Percentiles rank a stretch among this genome's conserved stretches.
Conservation (phyloP, 2,797 vertebrate species). For the Rhyacichthys aspro region DNA sequence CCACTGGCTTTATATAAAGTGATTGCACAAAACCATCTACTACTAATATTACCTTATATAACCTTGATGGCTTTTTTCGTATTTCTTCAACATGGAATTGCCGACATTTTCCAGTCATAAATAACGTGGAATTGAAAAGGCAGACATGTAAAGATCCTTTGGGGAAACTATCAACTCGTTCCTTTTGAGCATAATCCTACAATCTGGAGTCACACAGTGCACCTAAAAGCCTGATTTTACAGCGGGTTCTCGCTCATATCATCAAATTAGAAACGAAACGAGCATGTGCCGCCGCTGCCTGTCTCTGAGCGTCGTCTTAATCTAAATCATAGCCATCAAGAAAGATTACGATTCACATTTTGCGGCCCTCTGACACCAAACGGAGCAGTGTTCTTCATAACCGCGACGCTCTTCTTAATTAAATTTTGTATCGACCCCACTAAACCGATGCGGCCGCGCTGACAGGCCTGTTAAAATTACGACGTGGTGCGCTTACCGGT, state of each 20-base stretch:
- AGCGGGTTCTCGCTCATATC: constrained; percentile 3
- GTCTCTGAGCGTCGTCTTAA: constrained; percentile 23
- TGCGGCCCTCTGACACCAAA: constrained; percentile 52
- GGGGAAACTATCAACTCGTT: background rate
- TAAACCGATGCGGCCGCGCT: constrained; percentile 52
- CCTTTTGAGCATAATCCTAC: background rate
- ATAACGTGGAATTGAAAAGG: background rate
- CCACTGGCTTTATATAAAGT: too few species aligned
- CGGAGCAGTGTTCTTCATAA: constrained; percentile 49
- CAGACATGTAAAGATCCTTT: background rate
- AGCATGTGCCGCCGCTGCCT: constrained; percentile 4
- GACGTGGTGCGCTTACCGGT: constrained; percentile 39
- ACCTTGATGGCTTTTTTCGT: too few species aligned
- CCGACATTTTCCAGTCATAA: too few species aligned
- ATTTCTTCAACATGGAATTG: too few species aligned
- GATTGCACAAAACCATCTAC: too few species aligned
- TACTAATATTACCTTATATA: too few species aligned
- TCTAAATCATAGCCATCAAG: constrained; percentile 45
- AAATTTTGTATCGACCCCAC: constrained; percentile 63
- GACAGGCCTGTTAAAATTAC: constrained; percentile 57
- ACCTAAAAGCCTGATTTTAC: constrained; percentile 1
- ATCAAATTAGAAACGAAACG: constrained; percentile 19
- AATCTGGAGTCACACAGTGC: background rate
- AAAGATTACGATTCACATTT: constrained; percentile 44
- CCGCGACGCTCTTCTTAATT: constrained; percentile 64